These are phyloP conservation scores for Cromileptes altivelis DNA, from an alignment of 2,113 vertebrate genomes.

Conservation along the genomic window DNA sequence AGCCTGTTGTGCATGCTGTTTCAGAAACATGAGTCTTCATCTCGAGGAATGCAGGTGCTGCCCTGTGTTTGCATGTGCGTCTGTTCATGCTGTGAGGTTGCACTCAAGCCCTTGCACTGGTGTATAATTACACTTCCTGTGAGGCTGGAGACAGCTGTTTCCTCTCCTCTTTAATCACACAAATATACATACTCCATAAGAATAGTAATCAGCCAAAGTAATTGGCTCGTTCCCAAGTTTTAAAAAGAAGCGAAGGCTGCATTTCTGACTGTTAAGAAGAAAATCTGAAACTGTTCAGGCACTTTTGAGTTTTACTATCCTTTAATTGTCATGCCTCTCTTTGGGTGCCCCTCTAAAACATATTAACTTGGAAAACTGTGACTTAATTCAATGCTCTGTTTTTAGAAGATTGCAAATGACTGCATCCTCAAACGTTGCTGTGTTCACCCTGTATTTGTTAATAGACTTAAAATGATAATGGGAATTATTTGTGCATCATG, in stretches of 20 bases:
- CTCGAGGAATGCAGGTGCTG: slow-evolving; percentile 59
- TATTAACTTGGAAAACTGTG: too few species aligned
- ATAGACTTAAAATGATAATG: too few species aligned
- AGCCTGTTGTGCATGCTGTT: slow-evolving; percentile 27
- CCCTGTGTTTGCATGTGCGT: slow-evolving; percentile 7
- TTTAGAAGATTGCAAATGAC: not conserved
- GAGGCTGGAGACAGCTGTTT: slow-evolving; percentile 75
- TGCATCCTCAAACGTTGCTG: too few species aligned
- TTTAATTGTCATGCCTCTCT: not conserved
- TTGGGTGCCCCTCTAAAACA: not conserved
- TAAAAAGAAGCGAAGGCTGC: slow-evolving; percentile 4
- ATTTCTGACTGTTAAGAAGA: not conserved
- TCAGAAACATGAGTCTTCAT: slow-evolving; percentile 41
- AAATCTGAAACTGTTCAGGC: not conserved
- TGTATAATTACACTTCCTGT: slow-evolving; percentile 78
- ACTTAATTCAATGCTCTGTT: not conserved
- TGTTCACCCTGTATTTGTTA: too few species aligned
- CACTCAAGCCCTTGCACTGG: slow-evolving; percentile 32
- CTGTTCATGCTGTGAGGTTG: slow-evolving; percentile 29
- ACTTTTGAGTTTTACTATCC: not conserved
- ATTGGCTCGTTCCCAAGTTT: slow-evolving; percentile 42
- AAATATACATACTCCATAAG: slow-evolving; percentile 43
- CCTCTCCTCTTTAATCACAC: slow-evolving; percentile 69
- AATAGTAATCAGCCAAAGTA: slow-evolving; percentile 50
- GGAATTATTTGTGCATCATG: not conserved